phyloP scores from a whole-genome alignment of 1,140 invertebrate genomes.

The Camponotus pennsylvanicus region DNA sequence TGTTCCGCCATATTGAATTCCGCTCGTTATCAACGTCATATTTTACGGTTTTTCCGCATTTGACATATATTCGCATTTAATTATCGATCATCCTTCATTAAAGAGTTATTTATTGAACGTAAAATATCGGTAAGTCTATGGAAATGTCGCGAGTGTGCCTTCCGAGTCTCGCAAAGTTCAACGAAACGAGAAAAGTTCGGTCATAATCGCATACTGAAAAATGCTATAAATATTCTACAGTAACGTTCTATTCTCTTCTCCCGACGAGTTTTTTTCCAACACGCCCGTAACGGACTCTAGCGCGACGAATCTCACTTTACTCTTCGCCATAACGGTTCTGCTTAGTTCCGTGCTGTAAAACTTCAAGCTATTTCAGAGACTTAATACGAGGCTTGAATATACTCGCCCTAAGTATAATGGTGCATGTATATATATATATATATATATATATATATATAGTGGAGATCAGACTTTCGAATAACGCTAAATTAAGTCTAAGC shows the following conservation, averaged over 20 bases:
- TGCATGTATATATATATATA: no score
- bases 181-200: conserved; percentile 41
- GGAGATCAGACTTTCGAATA: neutral
- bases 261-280: neutral
- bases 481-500: conserved; percentile 9
- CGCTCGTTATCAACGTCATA: neutral
- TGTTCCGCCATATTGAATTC: conserved; percentile 34
- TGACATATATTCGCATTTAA: neutral
- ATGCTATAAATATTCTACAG: conserved; percentile 30
- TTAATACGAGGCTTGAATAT: conserved; percentile 40
- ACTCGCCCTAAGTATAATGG: neutral
- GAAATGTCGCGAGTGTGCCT: neutral
- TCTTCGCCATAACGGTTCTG: conserved; percentile 11
- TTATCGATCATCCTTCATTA: conserved; percentile 12
- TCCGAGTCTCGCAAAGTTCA: neutral
- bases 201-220: conserved; percentile 6
- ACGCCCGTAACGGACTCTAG: neutral
- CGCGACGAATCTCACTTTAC: conserved; percentile 64
- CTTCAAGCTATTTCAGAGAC: conserved; percentile 24
- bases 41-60: neutral
- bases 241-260: conserved; percentile 31
- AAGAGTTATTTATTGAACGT: conserved; percentile 5
- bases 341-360: conserved; percentile 27
- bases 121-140: conserved; percentile 1
- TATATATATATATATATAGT: no score